A percentile compares a stretch with the other conserved stretches of the same genome.
Conservation (phyloP, 2,888 invertebrate genomes). For the Sminthurides aquaticus region DNA sequence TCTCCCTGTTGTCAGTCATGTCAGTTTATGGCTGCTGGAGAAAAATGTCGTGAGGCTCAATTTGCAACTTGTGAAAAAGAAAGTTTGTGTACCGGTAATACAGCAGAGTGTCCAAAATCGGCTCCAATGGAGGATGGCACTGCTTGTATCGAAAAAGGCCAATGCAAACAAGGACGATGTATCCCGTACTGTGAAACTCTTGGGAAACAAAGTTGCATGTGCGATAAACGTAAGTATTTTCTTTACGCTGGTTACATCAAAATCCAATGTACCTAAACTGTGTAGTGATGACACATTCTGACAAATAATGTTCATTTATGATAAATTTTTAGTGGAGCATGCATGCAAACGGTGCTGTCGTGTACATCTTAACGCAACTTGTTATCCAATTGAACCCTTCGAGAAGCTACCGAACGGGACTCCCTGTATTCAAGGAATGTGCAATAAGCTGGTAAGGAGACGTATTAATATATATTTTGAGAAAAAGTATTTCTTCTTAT, state of each 20-base stretch:
- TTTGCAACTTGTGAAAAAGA: conserved; percentile 88
- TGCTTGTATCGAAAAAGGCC: conserved; percentile 82
- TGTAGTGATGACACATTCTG: background rate
- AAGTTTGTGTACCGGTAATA: conserved; percentile 74
- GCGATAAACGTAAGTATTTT: conserved; percentile 68
- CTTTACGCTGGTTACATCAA: background rate
- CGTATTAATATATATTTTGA: too few relatives aligned
- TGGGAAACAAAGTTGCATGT: conserved; percentile 90
- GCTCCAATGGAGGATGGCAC: conserved; percentile 79
- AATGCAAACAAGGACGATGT: conserved; percentile 83
- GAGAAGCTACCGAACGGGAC: conserved; percentile 88
- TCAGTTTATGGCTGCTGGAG: conserved; percentile 57
- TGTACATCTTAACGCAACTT: conserved; percentile 82
- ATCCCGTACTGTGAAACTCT: conserved; percentile 92
- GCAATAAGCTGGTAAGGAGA: conserved; percentile 64
- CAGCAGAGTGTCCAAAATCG: conserved; percentile 74
- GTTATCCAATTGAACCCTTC: conserved; percentile 78
- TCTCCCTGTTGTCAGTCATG: conserved; percentile 91
- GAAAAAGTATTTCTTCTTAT: conserved; percentile 4
- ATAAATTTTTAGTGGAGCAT: conserved; percentile 3
- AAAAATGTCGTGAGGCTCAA: conserved; percentile 74
- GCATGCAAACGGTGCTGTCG: conserved; percentile 54
- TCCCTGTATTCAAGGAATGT: conserved; percentile 93
- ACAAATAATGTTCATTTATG: too few relatives aligned
- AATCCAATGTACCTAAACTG: conserved; percentile 1